Conservation (phyloP, 2,888 invertebrate genomes). For the Eilema griseolum region DNA sequence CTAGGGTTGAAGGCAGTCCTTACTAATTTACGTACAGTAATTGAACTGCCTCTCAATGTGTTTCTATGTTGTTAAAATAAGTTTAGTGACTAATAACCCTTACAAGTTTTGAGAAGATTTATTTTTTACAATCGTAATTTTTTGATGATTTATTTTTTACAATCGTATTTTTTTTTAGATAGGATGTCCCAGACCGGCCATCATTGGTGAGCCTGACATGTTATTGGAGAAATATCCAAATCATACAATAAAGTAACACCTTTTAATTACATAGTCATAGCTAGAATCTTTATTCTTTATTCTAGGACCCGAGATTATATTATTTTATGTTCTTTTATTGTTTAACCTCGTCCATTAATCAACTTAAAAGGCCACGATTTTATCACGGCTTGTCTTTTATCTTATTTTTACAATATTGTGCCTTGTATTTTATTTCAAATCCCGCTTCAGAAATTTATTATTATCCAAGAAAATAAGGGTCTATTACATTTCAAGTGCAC, state of each 20-base stretch:
- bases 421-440: conserved; percentile 3
- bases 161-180: not conserved
- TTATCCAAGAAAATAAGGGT: conserved; percentile 31
- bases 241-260: too few species aligned
- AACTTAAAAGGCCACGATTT: not conserved
- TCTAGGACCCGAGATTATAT: not conserved
- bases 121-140: not conserved
- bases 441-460: conserved; percentile 19
- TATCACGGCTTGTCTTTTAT: not conserved
- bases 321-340: not conserved
- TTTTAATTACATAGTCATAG: too few species aligned
- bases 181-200: not conserved
- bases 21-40: conserved; percentile 46
- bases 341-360: conserved; percentile 3
- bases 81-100: not conserved
- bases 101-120: not conserved
- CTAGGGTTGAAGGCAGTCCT: conserved; percentile 52
- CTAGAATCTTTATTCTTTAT: not conserved
- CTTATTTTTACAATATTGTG: conserved; percentile 1
- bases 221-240: not conserved
- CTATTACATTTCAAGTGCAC: conserved; percentile 43
- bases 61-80: not conserved
- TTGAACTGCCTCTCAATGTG: conserved; percentile 13
- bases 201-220: not conserved
- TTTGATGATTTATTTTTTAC: not conserved